Base-by-base conservation (phyloP, 1,140 invertebrate species). In the Plodia interpunctella region DNA sequence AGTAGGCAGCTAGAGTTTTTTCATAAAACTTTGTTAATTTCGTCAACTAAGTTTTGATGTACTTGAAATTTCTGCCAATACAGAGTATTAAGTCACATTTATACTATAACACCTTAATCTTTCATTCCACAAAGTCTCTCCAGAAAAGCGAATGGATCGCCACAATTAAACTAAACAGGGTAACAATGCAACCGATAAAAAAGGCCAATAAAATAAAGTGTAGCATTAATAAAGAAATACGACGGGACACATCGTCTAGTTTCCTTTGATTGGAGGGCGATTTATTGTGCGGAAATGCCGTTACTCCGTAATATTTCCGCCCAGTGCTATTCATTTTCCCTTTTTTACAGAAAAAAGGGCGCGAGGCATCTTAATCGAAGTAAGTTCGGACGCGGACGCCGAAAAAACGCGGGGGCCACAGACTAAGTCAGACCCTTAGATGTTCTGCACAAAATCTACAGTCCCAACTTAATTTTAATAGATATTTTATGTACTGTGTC, bases 271-370 rank as follows among this genome's bases (percentile, higher is more conserved):
- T 88, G 83, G 84, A 74, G 76, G 74, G 77, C 78, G 77, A 88
- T 88, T 88, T 88, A 88, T 88, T 83, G 86, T 79, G 86, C 86
- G 86, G 86, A 88, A 88, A 88, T 83, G 78, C 83, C 76, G 86
- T 87, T 86, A 85, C 77, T 85, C 66, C 57, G 83, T 87, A 89
- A 89, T 89, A 87, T 87, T 87, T 87, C 84, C 84, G 83, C 78
- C 67, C 78, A 62, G 70, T 67, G 77, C 77, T 80, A 76, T 89
- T 86, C 86, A 80, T 80, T 89, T 88, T 84, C 75, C 84, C 78
- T 85, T 87, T 88, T 89, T 89, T 86, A 74, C 70, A 74, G 63
- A 88, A 88, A 88, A 88, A 88, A 87, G 86, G 86, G 86, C 86
- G 82, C 84, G 84, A 81, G 80, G 85, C 74, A 62, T 81, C 86